Base-by-base conservation (phyloP, 2,888 invertebrate species). In the Oxytorus armatus region DNA sequence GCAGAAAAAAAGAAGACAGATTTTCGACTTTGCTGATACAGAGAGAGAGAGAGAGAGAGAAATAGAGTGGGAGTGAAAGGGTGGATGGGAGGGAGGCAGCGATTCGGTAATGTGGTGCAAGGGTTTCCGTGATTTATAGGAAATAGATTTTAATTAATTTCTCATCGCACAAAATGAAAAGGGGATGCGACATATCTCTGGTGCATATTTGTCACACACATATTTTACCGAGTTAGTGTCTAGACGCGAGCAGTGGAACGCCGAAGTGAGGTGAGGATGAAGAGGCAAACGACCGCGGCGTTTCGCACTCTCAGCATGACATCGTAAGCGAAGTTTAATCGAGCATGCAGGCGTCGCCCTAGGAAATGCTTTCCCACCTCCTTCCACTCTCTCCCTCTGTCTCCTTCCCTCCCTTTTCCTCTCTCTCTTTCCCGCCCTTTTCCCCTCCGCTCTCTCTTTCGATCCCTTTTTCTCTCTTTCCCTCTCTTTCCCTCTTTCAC, bases 251-350 rank as follows among this genome's bases (percentile, higher is more conserved):
- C 29, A 42, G 23, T 49, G 29, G 70, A 59, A 49, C 21, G 49
- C 33, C 23, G 55, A 33, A 49, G 47, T n/a, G 47, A 11, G 25
- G 44, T 42, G 14, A 14, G 66, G 23, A 47, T 21, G 74, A 57
- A 49, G 74, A 66, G 25, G 57, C 70, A 76, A 79, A 79, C 75
- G 75, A 76, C 59, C 65, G 57, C 70, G 36, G 65, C 70, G 49
- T 59, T 75, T 79, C 70, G 76, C 76, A 61, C 79, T 76, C 76
- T 72, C 70, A 72, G 70, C 72, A 55, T 68, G 66, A 77, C 63
- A 25, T 73, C 57, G 77, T 82, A 70, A 82, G 77, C 73, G 80
- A 74, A 61, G 73, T 77, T 82, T 77, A 80, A 82, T 80, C 82
- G 82, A 74, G 66, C 66, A 69, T 69, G 53, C 73, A 73, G 57